Base-by-base conservation (phyloP, 2,888 invertebrate genomes). In the Thymelicus sylvestris region DNA sequence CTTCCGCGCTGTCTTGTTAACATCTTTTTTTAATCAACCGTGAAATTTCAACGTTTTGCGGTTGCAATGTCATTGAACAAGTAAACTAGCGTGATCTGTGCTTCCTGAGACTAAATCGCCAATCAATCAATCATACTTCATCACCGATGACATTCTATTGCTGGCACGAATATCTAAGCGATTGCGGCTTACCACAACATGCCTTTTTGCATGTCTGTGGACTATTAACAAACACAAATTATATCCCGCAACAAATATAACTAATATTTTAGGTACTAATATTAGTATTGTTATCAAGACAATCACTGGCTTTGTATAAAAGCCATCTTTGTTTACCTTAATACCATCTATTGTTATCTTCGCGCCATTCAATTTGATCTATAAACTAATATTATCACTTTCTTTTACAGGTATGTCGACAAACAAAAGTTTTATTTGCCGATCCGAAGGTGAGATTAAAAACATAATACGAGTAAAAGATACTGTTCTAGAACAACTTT, bases 401-500 rank as follows among this genome's bases (percentile, higher is more conserved):
- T 65, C 59, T 65, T 50, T 63, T 65, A 24, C 69, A 69, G 69
- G 69, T 69, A 64, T 64, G 69, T 31, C 63, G 47, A n/a, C 48
- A 31, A 50, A 59, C 64, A 63, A 64, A 41, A 57, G 47, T 39
- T 10, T 24, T 68, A 24, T 59, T 70, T 48, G 57, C 63, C 57
- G 48, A 65, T 65, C 24, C 19, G n/a, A 70, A 12, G 69, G 69
- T 70, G 44, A 70, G 69, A 70, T 65, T 31, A 19, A 57, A 38
- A 69, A 48, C 24, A 64, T 63, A 47, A 47, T 48, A 68, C 31
- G 52, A 48, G 41, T 19, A 15, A 69, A 69, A 31, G 59, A 65
- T 44, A 48, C 39, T 71, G 60, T 62, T 66, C 62, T 62, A 41
- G 66, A 66, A 66, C 59, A 66, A 47, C 77, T 67, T 71, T 66